phyloP scores from a whole-genome alignment of 30 jellyfish, hydroid and myxozoan genomes.

The Aurelia sp. region DNA sequence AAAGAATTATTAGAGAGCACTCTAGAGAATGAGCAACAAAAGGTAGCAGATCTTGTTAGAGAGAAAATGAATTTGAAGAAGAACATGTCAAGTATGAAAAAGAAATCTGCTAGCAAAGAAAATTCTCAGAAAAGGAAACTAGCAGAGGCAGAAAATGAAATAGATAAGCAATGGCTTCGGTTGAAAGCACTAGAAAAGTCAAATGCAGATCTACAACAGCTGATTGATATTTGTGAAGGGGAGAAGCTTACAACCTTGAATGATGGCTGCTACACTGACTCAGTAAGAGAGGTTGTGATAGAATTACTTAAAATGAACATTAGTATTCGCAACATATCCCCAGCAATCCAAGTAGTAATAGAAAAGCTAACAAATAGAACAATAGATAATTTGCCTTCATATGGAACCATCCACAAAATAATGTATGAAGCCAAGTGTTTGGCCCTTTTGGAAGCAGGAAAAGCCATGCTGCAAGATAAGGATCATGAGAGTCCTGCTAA shows the following conservation, averaged over 20 bases:
- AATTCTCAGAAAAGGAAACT: neutral
- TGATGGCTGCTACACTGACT: constrained; percentile 24
- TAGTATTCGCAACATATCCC: constrained; percentile 24
- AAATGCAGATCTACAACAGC: neutral
- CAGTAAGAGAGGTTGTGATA: constrained; percentile 16
- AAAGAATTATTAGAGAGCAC: too few relatives aligned
- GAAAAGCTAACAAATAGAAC: neutral
- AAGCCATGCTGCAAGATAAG: too few relatives aligned
- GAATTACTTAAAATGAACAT: constrained; percentile 17
- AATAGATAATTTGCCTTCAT: too few relatives aligned
- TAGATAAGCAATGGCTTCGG: constrained; percentile 40
- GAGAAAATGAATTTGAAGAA: too few relatives aligned
- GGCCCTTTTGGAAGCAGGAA: too few relatives aligned
- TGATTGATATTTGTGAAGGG: constrained; percentile 30
- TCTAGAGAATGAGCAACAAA: too few relatives aligned
- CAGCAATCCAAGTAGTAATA: constrained; percentile 26
- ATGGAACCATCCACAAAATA: too few relatives aligned
- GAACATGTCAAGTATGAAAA: too few relatives aligned
- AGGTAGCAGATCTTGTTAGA: too few relatives aligned
- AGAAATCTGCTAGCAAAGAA: too few relatives aligned
- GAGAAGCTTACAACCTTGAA: constrained; percentile 8
- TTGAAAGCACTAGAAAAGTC: constrained; percentile 20
- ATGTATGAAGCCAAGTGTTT: too few relatives aligned
- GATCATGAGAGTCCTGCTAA: too few relatives aligned
- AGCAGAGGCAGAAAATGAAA: constrained; percentile 17